Base-by-base conservation (phyloP, 2,888 invertebrate species). In the Nycteola revayana region DNA sequence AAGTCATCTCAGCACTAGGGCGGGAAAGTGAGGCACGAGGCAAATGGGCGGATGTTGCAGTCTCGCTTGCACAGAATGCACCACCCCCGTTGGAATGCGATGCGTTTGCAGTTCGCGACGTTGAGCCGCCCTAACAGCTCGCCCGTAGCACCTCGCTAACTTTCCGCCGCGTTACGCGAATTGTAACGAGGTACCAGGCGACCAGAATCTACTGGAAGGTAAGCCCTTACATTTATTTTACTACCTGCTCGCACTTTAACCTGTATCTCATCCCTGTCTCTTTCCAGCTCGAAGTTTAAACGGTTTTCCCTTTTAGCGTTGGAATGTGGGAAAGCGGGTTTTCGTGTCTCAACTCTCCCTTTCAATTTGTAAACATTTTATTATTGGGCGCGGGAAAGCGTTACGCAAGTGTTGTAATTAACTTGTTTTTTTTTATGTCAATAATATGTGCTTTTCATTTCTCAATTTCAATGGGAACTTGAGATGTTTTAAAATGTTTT, bases 271-370 rank as follows among this genome's bases (percentile, higher is more conserved):
- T 68, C 32, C 49, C 66, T 57, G 39, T 86, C 84, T 64, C 59
- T 52, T 48, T 72, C 45, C 42, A 48, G 54, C 59, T 60, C 50
- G 50, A 72, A 69, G 60, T 75, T 73, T 62, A 60, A 70, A 65
- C 67, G 66, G 78, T 68, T 88, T 88, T 88, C 88, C 83, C 88
- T 88, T 87, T 88, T 87, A 86, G 76, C 71, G 52, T 44, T 48
- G 88, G 88, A 86, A 87, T 87, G 87, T 83, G 72, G 83, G 78
- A 83, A 85, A 87, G 72, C 79, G 74, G 81, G 83, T 81, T 81
- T 87, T 66, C 65, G 80, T 79, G 80, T 71, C 71, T 73, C 66
- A 68, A 86, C 87, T 88, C 86, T 88, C 87, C 80, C 86, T 86
- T 87, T 88, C 88, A 72, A 72, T 74, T 64, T 80, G 81, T 85